Evolutionary conservation across 2,113 vertebrate genomes (phyloP).

Genomic region (Micronycteris hirsuta): DNA sequence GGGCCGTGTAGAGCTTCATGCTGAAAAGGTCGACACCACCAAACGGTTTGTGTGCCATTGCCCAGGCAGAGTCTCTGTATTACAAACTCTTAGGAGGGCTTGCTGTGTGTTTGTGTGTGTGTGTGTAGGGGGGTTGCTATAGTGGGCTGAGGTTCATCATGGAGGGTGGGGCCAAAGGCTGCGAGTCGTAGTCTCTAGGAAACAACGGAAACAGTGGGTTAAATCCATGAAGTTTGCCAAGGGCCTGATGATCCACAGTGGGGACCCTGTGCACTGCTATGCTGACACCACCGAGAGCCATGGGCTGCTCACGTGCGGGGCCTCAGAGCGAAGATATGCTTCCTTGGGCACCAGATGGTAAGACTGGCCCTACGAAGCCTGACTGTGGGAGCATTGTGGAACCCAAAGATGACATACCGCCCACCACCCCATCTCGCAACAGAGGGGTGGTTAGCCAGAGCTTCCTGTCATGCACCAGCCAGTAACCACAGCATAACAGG

Average conservation of each 20-base stretch:
- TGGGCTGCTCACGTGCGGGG: neutral
- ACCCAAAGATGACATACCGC: neutral
- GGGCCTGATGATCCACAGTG: neutral
- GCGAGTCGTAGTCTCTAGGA: neutral
- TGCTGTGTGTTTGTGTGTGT: conserved; percentile 83
- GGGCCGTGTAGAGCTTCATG: conserved; percentile 85
- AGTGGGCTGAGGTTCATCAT: neutral
- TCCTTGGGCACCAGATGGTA: neutral
- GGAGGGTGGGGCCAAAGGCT: neutral
- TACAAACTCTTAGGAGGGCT: conserved; percentile 98
- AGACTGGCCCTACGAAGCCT: neutral
- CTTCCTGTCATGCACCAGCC: neutral
- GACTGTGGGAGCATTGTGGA: neutral
- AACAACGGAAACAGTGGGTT: neutral
- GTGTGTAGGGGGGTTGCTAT: conserved; percentile 76
- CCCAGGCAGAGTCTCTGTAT: conserved; percentile 96
- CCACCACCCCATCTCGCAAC: neutral
- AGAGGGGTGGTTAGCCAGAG: neutral
- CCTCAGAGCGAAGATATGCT: neutral
- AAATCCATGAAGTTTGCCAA: neutral
- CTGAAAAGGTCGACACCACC: conserved; percentile 92
- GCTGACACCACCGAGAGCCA: neutral
- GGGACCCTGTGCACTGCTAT: neutral
- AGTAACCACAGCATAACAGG: neutral
- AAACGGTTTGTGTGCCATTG: conserved; percentile 94